These are phyloP conservation scores for Sebastes matsubarae DNA, from an alignment of 2,797 vertebrate genomes.

Conservation along the genomic window DNA sequence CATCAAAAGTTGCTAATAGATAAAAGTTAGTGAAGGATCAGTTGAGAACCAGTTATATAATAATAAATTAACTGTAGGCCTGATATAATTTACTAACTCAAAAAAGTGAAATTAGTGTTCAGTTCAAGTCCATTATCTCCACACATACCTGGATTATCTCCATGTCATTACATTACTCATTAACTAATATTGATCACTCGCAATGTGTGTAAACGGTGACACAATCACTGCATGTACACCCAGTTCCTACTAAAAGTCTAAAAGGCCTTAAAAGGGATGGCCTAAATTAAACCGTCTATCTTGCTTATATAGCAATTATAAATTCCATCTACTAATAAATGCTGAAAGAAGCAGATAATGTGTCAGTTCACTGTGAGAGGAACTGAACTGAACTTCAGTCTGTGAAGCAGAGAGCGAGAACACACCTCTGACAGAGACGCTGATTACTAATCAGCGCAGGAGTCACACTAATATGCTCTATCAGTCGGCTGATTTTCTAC, in stretches of 20 bases:
- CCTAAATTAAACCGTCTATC: background rate
- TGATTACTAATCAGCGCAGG: background rate
- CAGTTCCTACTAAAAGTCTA: background rate
- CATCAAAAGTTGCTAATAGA: background rate
- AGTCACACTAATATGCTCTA: background rate
- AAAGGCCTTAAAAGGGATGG: background rate
- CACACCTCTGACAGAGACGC: background rate
- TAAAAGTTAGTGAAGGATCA: background rate
- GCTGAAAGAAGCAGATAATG: constrained; percentile 15
- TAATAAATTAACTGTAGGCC: background rate
- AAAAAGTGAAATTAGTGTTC: background rate
- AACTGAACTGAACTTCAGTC: constrained; percentile 42
- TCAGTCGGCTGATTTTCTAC: background rate
- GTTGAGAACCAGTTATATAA: background rate
- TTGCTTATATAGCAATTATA: background rate
- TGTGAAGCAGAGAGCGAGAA: background rate
- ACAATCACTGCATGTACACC: background rate
- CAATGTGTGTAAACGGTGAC: background rate
- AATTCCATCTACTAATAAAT: constrained; percentile 19
- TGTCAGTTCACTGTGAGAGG: background rate
- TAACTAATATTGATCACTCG: background rate
- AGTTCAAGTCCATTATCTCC: background rate
- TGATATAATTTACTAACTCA: background rate
- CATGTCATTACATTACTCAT: constrained; percentile 4
- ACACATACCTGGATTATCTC: background rate